Conservation (phyloP, 2,888 invertebrate species). For the Ennomos quercinarius region DNA sequence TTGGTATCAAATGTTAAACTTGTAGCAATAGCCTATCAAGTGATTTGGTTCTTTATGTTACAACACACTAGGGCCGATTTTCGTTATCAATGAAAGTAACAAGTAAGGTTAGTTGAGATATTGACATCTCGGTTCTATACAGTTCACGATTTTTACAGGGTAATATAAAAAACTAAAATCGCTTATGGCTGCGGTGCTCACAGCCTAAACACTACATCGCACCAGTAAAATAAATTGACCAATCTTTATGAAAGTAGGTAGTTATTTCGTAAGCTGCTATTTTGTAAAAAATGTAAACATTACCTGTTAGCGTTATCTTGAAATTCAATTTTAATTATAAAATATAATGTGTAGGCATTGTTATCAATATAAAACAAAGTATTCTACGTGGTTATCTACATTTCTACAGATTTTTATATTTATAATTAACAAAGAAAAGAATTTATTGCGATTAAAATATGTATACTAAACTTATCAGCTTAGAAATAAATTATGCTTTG, state of each 20-base stretch:
- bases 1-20: conserved; percentile 84
- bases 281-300: conserved; percentile 12
- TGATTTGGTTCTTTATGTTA: conserved; percentile 80
- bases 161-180: conserved; percentile 14
- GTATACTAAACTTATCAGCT: conserved; percentile 58
- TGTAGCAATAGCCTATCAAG: conserved; percentile 77
- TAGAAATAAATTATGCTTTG: conserved; percentile 72
- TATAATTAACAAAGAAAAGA: conserved; percentile 51
- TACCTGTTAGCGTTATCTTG: conserved; percentile 5
- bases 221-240: conserved; percentile 11
- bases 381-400: conserved; percentile 78
- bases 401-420: conserved; percentile 74
- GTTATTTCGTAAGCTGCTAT: conserved; percentile 5
- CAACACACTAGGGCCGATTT: conserved; percentile 69
- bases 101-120: conserved; percentile 15
- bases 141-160: conserved; percentile 30
- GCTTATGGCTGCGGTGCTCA: conserved; percentile 18
- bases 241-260: conserved; percentile 4
- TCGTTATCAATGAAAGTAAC: conserved; percentile 48
- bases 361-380: conserved; percentile 28
- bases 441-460: conserved; percentile 59
- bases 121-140: conserved; percentile 25
- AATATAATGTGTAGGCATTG: conserved; percentile 12
- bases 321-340: conserved; percentile 12
- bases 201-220: conserved; percentile 14